phyloP scores from a whole-genome alignment of 2,797 vertebrate genomes.

The Tadarida brasiliensis region DNA sequence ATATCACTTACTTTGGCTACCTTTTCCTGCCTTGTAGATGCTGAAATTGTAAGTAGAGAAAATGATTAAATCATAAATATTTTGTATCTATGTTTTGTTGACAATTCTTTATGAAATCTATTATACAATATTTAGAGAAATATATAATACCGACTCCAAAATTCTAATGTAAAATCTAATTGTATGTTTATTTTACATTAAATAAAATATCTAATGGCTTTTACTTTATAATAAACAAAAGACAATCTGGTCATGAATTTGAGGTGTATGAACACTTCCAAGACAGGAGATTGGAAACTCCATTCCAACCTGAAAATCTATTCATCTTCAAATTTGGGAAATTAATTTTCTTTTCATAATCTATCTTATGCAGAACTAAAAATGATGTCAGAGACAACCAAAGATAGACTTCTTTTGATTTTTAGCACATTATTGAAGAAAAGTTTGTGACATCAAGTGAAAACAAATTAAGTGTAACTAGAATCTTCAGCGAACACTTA shows the following conservation, averaged over 20 bases:
- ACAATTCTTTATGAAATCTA: slow-evolving; percentile 13
- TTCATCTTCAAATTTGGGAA: slow-evolving; percentile 26
- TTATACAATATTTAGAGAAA: slow-evolving; percentile 34
- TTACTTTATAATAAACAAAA: slow-evolving; percentile 22
- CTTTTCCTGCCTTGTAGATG: background rate
- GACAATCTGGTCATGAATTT: background rate
- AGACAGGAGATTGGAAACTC: background rate
- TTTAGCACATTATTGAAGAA: slow-evolving; percentile 32
- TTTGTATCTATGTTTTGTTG: slow-evolving; percentile 1
- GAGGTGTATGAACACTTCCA: background rate
- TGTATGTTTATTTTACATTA: background rate
- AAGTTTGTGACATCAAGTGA: background rate
- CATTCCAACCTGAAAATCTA: background rate
- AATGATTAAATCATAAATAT: slow-evolving; percentile 39
- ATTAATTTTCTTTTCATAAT: slow-evolving; percentile 57
- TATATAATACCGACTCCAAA: background rate
- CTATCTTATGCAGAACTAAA: slow-evolving; percentile 7
- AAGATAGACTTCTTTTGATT: slow-evolving; percentile 15
- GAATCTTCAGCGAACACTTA: slow-evolving; percentile 26
- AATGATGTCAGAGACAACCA: background rate
- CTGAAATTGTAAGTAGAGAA: background rate
- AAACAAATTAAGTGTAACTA: slow-evolving; percentile 8
- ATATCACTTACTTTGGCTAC: background rate
- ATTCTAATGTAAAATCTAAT: slow-evolving; percentile 29
- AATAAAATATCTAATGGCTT: background rate